Evolutionary conservation across 2,888 invertebrate species (phyloP), one percentile per base, ranked within the genome.

Genomic region (Chrysomela aeneicollis): DNA sequence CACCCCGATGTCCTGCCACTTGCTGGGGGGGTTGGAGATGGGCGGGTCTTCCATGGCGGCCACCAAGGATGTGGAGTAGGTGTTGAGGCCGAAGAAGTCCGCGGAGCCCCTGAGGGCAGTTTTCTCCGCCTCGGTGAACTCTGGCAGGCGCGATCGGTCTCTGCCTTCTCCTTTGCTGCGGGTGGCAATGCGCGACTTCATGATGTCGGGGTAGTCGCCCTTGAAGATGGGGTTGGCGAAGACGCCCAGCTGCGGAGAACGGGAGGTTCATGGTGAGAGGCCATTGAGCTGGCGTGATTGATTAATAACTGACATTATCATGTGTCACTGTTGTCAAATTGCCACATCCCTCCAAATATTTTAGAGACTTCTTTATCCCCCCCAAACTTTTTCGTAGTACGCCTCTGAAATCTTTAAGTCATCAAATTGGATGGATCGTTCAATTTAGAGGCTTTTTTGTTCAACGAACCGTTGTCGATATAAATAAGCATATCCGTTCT

Each of bases 81-180:
- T 87, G 77, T 93, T 93, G 12, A 93, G 77, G 0, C 91, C 92
- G 59, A 93, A 83, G 80, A 90, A 92, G 77, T 94, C 93, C 0
- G 85, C 84, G 0, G 91, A 87, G 0, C 86, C 88, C 84, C 85
- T 82, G 26, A 92, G 86, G 58, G 83, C 81, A 6, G 82, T 77
- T 4, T 90, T 83, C 83, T 92, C 90, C 19, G 87, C 83, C 0
- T 74, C 22, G 0, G 87, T 88, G 74, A 90, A 89, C 61, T 76
- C 76, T 0, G 91, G 90, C 2, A 92, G 82, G 2, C 90, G 85
- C 0, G 90, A 89, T n/a, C 84, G 82, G 0, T 81, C 75, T 71
- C 85, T 89, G 8, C 87, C 86, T 77, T 90, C 88, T 12, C 79
- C 79, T 54, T 79, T 82, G 64, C 90, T 91, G 47, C 87, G 84